phyloP scores from a whole-genome alignment of 2,113 vertebrate species.

The Chloebia gouldiae region DNA sequence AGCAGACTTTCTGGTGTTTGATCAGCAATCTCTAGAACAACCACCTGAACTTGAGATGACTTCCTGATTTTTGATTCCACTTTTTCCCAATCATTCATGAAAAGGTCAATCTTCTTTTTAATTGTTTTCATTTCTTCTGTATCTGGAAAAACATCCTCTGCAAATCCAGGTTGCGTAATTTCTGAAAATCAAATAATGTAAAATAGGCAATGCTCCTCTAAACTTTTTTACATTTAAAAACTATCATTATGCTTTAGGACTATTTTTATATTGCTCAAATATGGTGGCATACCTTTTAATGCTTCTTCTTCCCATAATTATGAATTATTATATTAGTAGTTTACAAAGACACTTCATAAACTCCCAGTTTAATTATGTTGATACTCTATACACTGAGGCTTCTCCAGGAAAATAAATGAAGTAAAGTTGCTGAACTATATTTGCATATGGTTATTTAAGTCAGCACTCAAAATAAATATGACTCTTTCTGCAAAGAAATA shows the following conservation, averaged over 20 bases:
- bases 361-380: neutral
- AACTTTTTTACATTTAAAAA: neutral
- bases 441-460: neutral
- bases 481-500: neutral
- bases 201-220: neutral
- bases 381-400: neutral
- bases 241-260: neutral
- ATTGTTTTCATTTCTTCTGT: slow-evolving; percentile 80
- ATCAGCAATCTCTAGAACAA: slow-evolving; percentile 75
- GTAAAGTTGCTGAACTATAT: neutral
- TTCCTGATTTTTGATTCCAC: slow-evolving; percentile 62
- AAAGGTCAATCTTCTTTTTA: slow-evolving; percentile 69
- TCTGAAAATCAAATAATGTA: slow-evolving; percentile 47
- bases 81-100: slow-evolving; percentile 71
- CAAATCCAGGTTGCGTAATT: slow-evolving; percentile 64
- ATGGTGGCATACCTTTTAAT: neutral
- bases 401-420: neutral
- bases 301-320: neutral
- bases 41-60: slow-evolving; percentile 8
- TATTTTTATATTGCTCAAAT: neutral
- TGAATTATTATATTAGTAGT: neutral
- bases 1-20: slow-evolving; percentile 82
- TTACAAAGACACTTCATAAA: neutral
- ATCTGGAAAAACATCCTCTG: slow-evolving; percentile 79
- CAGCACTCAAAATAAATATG: neutral